Percentiles rank a stretch among this genome's conserved stretches.
Evolutionary conservation across 2,888 invertebrate species (phyloP).

Genomic region (Hylaea fasciaria): DNA sequence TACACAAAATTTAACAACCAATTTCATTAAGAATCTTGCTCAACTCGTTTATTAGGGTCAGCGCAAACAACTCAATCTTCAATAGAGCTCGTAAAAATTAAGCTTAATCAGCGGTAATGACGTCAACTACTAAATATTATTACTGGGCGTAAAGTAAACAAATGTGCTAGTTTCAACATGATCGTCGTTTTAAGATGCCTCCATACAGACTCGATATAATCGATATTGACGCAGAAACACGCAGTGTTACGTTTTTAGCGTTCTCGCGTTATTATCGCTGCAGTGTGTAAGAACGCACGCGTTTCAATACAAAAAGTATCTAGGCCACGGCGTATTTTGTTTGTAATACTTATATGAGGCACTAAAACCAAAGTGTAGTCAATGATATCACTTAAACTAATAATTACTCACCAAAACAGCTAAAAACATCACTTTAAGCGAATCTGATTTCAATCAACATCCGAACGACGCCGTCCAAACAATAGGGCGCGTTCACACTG

Average conservation of each 20-base stretch:
- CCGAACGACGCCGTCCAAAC: constrained; percentile 41
- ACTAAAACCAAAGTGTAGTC: too few relatives aligned
- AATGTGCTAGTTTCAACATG: background rate
- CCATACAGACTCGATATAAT: too few relatives aligned
- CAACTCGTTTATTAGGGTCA: constrained; percentile 33
- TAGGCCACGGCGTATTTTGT: too few relatives aligned
- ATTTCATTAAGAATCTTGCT: constrained; percentile 29
- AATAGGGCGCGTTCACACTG: constrained; percentile 63
- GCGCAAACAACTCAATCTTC: constrained; percentile 27
- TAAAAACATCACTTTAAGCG: constrained; percentile 52
- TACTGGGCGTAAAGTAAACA: constrained; percentile 4
- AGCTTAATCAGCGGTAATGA: constrained; percentile 27
- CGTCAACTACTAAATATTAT: constrained; percentile 18
- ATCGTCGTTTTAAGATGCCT: too few relatives aligned
- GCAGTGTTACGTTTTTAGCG: too few relatives aligned
- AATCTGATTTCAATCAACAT: constrained; percentile 72
- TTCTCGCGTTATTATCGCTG: too few relatives aligned
- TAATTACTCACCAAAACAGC: constrained; percentile 31
- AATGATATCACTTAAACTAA: constrained; percentile 26
- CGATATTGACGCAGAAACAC: too few relatives aligned
- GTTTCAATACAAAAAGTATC: too few relatives aligned
- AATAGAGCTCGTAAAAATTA: constrained; percentile 27
- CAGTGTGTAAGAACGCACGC: too few relatives aligned
- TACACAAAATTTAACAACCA: constrained; percentile 19
- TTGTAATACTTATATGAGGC: too few relatives aligned